Evolutionary conservation across 1,140 invertebrate species (phyloP).

Genomic region (Periplaneta americana): DNA sequence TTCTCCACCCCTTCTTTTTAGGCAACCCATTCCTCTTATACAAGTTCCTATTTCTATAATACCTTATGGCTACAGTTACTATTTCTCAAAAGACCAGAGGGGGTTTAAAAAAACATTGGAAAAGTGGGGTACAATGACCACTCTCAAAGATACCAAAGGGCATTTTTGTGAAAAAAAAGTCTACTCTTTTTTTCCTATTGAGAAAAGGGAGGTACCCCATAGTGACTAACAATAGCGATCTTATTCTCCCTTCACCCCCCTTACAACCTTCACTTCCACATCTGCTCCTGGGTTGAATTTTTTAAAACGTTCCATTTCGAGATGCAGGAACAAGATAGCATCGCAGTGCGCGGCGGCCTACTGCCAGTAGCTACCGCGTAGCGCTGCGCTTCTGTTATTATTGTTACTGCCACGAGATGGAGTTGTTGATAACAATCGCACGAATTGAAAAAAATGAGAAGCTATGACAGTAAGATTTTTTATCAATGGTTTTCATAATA

Average conservation of each 20-base stretch:
- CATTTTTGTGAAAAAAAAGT: neutral
- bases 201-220: neutral
- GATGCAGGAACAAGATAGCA: conserved; percentile 1
- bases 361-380: too few species aligned
- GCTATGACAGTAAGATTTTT: neutral
- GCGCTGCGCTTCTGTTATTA: conserved; percentile 5
- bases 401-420: conserved; percentile 1
- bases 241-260: neutral
- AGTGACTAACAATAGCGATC: neutral
- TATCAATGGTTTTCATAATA: neutral
- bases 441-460: neutral
- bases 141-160: neutral
- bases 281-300: conserved; percentile 7
- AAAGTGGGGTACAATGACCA: neutral
- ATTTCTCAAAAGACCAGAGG: neutral
- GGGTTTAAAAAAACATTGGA: neutral
- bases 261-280: neutral
- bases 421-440: conserved; percentile 5
- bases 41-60: neutral
- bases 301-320: conserved; percentile 7
- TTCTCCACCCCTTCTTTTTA: neutral
- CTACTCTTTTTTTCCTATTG: neutral
- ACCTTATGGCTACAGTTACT: neutral
- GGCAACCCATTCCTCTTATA: neutral
- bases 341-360: neutral